These are phyloP conservation scores for Yponomeuta malinellus DNA, from an alignment of 2,888 invertebrate species.

Conservation along the genomic window DNA sequence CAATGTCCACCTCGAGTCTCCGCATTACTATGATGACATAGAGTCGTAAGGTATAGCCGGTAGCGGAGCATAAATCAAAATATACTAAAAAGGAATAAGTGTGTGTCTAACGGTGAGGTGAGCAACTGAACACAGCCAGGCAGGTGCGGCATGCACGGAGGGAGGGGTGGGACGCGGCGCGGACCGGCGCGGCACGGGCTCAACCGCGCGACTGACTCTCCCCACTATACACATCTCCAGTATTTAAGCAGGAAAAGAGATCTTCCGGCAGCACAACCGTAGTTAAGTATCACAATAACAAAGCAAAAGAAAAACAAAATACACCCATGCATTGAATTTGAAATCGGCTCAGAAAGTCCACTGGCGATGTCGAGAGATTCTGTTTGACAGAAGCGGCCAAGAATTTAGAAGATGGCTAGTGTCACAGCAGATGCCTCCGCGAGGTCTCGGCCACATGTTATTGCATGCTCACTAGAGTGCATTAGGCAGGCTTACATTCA, in stretches of 20 bases:
- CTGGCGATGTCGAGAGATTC: constrained; percentile 41
- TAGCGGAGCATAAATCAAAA: constrained; percentile 68
- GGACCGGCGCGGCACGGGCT: constrained; percentile 31
- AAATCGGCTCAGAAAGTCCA: constrained; percentile 39
- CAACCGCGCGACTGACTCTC: constrained; percentile 39
- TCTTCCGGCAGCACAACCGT: constrained; percentile 60
- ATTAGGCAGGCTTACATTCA: constrained; percentile 70
- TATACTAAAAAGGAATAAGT: constrained; percentile 53
- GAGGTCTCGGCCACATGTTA: constrained; percentile 25
- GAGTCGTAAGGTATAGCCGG: constrained; percentile 60
- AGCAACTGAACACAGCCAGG: constrained; percentile 76
- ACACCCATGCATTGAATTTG: constrained; percentile 59
- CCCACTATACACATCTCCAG: constrained; percentile 42
- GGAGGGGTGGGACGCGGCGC: constrained; percentile 66
- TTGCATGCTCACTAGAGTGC: constrained; percentile 62
- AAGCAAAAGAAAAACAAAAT: constrained; percentile 73
- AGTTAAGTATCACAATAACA: constrained; percentile 64
- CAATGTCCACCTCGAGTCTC: constrained; percentile 69
- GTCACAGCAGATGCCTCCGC: constrained; percentile 2
- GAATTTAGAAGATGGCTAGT: constrained; percentile 33
- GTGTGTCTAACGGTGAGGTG: constrained; percentile 74
- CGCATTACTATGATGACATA: constrained; percentile 65
- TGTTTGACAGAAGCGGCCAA: constrained; percentile 45
- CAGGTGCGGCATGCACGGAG: constrained; percentile 69
- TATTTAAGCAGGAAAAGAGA: constrained; percentile 44